Conservation (phyloP, 2,113 vertebrate genomes). For the Colius striatus region DNA sequence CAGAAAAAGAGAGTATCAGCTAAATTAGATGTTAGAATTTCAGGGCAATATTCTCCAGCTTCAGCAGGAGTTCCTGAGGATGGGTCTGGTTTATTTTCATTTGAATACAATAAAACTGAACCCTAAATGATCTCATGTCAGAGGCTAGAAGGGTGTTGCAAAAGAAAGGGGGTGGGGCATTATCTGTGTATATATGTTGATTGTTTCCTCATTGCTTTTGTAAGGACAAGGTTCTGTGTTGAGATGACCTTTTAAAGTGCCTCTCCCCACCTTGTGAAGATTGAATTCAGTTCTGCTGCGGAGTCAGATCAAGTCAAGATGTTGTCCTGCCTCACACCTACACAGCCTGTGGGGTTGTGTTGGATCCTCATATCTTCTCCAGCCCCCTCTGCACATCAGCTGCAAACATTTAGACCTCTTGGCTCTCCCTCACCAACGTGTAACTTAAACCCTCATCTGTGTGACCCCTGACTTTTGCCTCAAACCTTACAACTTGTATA, state of each 20-base stretch:
- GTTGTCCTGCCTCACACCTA: neutral
- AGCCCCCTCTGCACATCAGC: neutral
- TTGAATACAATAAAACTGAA: neutral
- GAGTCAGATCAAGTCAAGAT: neutral
- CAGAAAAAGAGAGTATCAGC: neutral
- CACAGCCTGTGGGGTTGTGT: neutral
- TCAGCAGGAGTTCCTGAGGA: neutral
- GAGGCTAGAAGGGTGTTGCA: neutral
- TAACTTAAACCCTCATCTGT: neutral
- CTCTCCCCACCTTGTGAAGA: neutral
- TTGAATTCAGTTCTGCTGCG: neutral
- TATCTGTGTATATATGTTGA: neutral
- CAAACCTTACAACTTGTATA: conserved; percentile 5
- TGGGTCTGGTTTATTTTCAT: neutral
- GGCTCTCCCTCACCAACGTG: neutral
- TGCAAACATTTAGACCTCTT: conserved; percentile 5
- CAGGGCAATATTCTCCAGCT: neutral
- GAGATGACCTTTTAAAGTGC: neutral
- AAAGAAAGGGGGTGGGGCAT: neutral
- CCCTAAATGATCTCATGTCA: neutral
- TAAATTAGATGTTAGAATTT: neutral
- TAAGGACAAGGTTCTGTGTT: neutral
- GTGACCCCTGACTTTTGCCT: conserved; percentile 30
- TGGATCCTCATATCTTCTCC: neutral
- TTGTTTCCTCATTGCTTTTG: neutral